phyloP scores from a whole-genome alignment of 2,113 vertebrate species.

The Phocoena sinus region DNA sequence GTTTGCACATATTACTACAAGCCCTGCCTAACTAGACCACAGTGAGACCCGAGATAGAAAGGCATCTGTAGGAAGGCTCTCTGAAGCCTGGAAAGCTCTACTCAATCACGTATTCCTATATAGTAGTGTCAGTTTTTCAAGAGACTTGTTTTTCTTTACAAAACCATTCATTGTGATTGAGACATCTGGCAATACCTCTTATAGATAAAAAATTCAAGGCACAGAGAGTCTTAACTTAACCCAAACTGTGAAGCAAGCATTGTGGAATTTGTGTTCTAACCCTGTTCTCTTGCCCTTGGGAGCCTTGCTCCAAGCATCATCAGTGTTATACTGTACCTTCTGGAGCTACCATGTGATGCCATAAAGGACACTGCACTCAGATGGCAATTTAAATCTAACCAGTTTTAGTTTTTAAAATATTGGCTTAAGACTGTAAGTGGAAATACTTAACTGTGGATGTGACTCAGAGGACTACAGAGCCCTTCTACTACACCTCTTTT shows the following conservation, averaged over 20 bases:
- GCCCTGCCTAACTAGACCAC: not conserved
- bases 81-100: not conserved
- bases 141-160: not conserved
- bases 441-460: conserved; percentile 39
- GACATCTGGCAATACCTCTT: conserved; percentile 37
- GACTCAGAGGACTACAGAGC: not conserved
- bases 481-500: not conserved
- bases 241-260: not conserved
- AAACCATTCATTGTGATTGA: not conserved
- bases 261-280: not conserved
- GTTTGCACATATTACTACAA: not conserved
- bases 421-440: not conserved
- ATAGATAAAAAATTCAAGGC: not conserved
- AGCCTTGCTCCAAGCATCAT: not conserved
- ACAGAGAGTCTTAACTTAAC: not conserved
- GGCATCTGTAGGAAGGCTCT: not conserved
- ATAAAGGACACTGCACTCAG: not conserved
- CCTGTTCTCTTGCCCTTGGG: not conserved
- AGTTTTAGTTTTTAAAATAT: conserved; percentile 40
- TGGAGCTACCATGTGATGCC: not conserved
- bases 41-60: not conserved
- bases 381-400: conserved; percentile 3
- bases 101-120: not conserved
- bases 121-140: not conserved
- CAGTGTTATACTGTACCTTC: not conserved